A percentile compares a stretch with the other conserved stretches of the same genome.
These are phyloP conservation scores for Neolamprologus tretocephalus DNA, from an alignment of 2,113 vertebrate species.

Conservation along the genomic window DNA sequence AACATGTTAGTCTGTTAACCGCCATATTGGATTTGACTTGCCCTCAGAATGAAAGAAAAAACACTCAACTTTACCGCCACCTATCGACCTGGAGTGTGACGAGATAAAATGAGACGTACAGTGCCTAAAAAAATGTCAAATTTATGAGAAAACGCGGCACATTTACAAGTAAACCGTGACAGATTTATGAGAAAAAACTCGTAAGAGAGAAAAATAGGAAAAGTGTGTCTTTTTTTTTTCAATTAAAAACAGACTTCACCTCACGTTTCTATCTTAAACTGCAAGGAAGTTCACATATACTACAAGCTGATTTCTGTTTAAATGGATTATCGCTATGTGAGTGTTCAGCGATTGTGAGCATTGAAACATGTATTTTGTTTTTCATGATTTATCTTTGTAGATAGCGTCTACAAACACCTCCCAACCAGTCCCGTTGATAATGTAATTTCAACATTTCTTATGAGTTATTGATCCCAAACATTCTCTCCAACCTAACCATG, in stretches of 20 bases:
- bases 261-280: background rate
- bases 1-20: conserved; percentile 32
- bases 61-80: background rate
- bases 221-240: background rate
- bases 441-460: background rate
- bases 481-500: background rate
- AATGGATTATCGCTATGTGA: background rate
- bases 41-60: background rate
- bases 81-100: conserved; percentile 10
- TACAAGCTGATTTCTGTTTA: background rate
- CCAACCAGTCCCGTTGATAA: background rate
- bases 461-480: background rate
- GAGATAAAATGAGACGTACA: background rate
- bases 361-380: background rate
- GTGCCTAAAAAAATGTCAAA: background rate
- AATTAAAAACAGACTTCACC: background rate
- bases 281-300: background rate
- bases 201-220: background rate
- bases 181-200: background rate
- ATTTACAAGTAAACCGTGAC: background rate
- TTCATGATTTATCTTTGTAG: background rate
- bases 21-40: conserved; percentile 56
- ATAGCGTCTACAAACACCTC: background rate
- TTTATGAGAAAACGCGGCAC: no score
- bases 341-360: background rate